These are phyloP conservation scores for Tenualosa ilisha DNA, from an alignment of 2,797 vertebrate genomes.

Conservation along the genomic window DNA sequence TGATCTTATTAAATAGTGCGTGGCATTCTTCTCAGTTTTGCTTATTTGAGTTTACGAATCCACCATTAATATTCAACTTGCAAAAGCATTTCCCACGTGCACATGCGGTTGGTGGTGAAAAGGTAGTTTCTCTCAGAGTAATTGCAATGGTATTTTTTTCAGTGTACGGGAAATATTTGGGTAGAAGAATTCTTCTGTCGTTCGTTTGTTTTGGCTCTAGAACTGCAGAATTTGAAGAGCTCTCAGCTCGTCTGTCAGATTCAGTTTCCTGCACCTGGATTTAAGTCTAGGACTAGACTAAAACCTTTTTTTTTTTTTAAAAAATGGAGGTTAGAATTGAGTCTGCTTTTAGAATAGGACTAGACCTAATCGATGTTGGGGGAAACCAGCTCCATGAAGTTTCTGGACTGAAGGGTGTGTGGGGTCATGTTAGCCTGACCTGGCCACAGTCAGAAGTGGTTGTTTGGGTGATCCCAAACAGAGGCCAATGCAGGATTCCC, in stretches of 20 bases:
- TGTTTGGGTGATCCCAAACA: not conserved
- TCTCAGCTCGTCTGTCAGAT: not conserved
- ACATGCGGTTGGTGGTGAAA: not conserved
- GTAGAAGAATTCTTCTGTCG: not conserved
- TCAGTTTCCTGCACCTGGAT: not conserved
- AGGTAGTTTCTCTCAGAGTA: not conserved
- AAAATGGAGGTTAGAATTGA: too few relatives aligned
- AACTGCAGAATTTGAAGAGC: not conserved
- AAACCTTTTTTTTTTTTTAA: too few relatives aligned
- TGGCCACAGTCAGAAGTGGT: not conserved
- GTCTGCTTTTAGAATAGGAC: too few relatives aligned
- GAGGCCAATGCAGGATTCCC: not conserved
- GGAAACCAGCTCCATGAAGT: not conserved
- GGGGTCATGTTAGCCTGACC: not conserved
- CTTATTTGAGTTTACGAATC: not conserved
- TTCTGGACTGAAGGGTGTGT: not conserved
- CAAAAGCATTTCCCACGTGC: not conserved
- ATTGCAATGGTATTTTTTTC: not conserved
- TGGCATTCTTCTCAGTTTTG: not conserved
- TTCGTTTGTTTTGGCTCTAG: not conserved
- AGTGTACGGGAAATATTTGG: not conserved
- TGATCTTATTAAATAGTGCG: not conserved
- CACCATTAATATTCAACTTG: not conserved
- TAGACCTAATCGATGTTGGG: too few relatives aligned
- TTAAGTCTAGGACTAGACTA: too few relatives aligned